phyloP scores from a whole-genome alignment of 2,888 invertebrate species.

The Colostygia pectinataria region DNA sequence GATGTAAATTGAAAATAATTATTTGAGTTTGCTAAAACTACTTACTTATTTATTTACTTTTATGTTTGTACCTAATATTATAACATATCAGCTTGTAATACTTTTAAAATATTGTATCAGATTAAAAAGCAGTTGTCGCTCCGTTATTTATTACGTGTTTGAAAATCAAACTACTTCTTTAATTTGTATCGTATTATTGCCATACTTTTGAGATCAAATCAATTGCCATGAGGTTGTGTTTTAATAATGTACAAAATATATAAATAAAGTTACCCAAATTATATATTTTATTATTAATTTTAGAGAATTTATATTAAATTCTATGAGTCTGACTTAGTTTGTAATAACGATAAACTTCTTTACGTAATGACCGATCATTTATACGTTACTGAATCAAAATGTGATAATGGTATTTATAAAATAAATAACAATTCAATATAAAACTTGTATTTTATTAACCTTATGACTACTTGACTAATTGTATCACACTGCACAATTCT shows the following conservation, averaged over 20 bases:
- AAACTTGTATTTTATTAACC: slow-evolving; percentile 22
- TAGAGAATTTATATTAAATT: slow-evolving; percentile 77
- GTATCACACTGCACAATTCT: too few species aligned
- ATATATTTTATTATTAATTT: slow-evolving; percentile 57
- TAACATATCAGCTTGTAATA: slow-evolving; percentile 12
- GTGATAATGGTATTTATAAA: slow-evolving; percentile 77
- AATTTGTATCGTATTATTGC: slow-evolving; percentile 41
- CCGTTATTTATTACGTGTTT: neutral
- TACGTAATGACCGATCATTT: slow-evolving; percentile 66
- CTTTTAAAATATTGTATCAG: neutral
- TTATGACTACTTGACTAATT: slow-evolving; percentile 1
- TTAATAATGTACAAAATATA: slow-evolving; percentile 75
- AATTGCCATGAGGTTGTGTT: slow-evolving; percentile 80
- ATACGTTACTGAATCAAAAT: slow-evolving; percentile 64
- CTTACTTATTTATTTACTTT: slow-evolving; percentile 1
- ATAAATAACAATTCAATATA: slow-evolving; percentile 47
- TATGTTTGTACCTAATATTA: slow-evolving; percentile 12
- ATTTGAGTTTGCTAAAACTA: too few species aligned
- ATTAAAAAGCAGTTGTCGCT: neutral
- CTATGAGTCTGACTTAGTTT: slow-evolving; percentile 77
- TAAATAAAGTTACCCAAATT: slow-evolving; percentile 74
- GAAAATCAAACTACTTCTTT: neutral
- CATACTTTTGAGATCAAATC: slow-evolving; percentile 60
- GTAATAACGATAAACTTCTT: slow-evolving; percentile 52
- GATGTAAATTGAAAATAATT: too few species aligned